Conservation (phyloP, 1,140 invertebrate species). For the Drosophila burlai region DNA sequence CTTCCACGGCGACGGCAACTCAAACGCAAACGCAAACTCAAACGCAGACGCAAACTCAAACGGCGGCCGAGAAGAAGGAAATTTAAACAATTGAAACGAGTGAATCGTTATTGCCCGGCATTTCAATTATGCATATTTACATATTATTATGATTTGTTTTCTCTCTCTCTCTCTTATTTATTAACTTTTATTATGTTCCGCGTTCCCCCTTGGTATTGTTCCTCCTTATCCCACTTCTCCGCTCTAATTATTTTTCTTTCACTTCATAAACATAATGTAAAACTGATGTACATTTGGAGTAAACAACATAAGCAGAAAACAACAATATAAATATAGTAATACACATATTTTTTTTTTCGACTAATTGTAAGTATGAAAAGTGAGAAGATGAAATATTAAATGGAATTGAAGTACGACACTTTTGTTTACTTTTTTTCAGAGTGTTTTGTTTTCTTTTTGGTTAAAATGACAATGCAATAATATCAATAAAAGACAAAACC, state of each 20-base stretch:
- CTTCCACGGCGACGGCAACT: constrained; percentile 18
- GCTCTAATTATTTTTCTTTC: not conserved
- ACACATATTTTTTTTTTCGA: constrained; percentile 31
- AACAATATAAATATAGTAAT: constrained; percentile 39
- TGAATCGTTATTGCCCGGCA: constrained; percentile 38
- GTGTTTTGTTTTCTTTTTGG: not conserved
- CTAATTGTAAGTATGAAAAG: constrained; percentile 56
- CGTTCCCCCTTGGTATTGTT: constrained; percentile 35
- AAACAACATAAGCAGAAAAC: constrained; percentile 29
- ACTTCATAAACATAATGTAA: constrained; percentile 37
- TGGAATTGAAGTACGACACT: constrained; percentile 44
- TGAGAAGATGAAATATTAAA: constrained; percentile 49
- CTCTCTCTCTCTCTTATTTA: constrained; percentile 26
- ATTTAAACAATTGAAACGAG: constrained; percentile 48
- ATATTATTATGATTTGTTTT: constrained; percentile 42
- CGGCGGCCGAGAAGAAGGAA: constrained; percentile 60
- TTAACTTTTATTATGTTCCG: constrained; percentile 15
- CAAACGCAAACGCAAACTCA: constrained; percentile 12
- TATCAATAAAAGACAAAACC: constrained; percentile 17
- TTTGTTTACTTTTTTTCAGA: constrained; percentile 24
- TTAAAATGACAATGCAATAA: constrained; percentile 11
- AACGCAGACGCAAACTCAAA: constrained; percentile 20
- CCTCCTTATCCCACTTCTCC: not conserved
- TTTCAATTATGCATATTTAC: constrained; percentile 36
- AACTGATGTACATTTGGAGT: constrained; percentile 47